Base-by-base conservation (phyloP, 2,888 invertebrate species). In the Drosophila buzzatii region DNA sequence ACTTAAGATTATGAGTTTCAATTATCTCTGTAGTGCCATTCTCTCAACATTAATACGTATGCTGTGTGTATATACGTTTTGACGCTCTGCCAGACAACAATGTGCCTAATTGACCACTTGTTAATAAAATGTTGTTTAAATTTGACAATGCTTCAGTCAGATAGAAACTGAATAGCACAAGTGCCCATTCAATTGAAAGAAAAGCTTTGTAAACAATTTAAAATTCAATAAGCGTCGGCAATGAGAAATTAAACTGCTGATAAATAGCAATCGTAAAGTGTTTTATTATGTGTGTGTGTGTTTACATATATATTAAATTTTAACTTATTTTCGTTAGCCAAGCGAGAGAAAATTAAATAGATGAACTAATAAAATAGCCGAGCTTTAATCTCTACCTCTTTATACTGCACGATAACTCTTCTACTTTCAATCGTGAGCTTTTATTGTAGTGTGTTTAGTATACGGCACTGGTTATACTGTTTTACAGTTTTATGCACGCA, bases 1-100 rank as follows among this genome's bases (percentile, higher is more conserved):
- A 68, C 63, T 72, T 57, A 61, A 71, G 84, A 81, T 83, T 86
- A 89, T 86, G 87, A 68, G 58, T 79, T 79, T 81, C 84, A 84
- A 81, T 86, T 89, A 76, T 81, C 81, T 75, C 57, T 67, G 44
- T 62, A 64, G 70, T 73, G 67, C 4, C 64, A 56, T 56, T 56
- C 31, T 58, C 39, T 52, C 35, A 14, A 33, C 23, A 57, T 68
- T 18, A 51, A 33, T 55, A 57, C 53, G 58, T 72, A 44, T 33
- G 51, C 56, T 57, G 45, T 18, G 51, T 20, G 45, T n/a, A 44
- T 31, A 53, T 39, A 37, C 61, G 63, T 56, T 81, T 61, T 63
- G 20, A 59, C 33, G 58, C 59, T 59, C 18, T 59, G 52, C 49
- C 67, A 44, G 41, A 8, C 23, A 14, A 27, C 39, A 60, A 57